A percentile compares a stretch with the other conserved stretches of the same genome.
phyloP scores from a whole-genome alignment of 2,888 invertebrate species.

The Timandra comae region DNA sequence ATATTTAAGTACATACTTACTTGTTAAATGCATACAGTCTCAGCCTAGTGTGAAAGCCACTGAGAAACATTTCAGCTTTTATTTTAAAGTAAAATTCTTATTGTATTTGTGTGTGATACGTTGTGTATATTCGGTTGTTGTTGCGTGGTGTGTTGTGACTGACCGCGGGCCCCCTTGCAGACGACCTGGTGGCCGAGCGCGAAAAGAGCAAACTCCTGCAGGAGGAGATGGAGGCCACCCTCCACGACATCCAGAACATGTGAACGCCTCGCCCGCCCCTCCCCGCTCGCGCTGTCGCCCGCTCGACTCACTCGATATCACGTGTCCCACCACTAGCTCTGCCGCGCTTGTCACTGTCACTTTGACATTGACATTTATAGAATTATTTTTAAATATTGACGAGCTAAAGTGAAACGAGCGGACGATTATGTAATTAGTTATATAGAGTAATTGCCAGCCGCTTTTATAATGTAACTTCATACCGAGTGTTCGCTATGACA shows the following conservation, averaged over 20 bases:
- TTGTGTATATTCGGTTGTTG: slow-evolving; percentile 30
- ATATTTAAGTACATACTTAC: too few species aligned
- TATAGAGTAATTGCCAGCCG: slow-evolving; percentile 74
- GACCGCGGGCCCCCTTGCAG: slow-evolving; percentile 81
- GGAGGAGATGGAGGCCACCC: slow-evolving; percentile 98
- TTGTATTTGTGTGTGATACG: too few species aligned
- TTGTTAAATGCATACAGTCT: too few species aligned
- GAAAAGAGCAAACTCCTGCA: slow-evolving; percentile 97
- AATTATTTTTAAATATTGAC: slow-evolving; percentile 10
- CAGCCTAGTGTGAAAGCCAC: too few species aligned
- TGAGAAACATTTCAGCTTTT: too few species aligned
- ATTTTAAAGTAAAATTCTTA: too few species aligned
- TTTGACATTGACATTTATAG: too few species aligned
- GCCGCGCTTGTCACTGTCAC: too few species aligned
- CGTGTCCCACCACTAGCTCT: background rate
- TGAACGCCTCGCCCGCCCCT: slow-evolving; percentile 77
- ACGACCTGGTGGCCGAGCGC: slow-evolving; percentile 95
- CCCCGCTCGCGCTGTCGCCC: slow-evolving; percentile 27
- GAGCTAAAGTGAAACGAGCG: slow-evolving; percentile 41
- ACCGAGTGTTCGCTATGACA: slow-evolving; percentile 66
- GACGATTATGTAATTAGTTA: slow-evolving; percentile 60
- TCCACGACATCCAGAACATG: slow-evolving; percentile 99
- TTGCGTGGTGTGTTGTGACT: slow-evolving; percentile 55
- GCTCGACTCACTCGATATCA: too few species aligned
- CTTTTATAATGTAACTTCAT: slow-evolving; percentile 63